Conservation (phyloP, 1,140 invertebrate species). For the Drosophila bifasciata region DNA sequence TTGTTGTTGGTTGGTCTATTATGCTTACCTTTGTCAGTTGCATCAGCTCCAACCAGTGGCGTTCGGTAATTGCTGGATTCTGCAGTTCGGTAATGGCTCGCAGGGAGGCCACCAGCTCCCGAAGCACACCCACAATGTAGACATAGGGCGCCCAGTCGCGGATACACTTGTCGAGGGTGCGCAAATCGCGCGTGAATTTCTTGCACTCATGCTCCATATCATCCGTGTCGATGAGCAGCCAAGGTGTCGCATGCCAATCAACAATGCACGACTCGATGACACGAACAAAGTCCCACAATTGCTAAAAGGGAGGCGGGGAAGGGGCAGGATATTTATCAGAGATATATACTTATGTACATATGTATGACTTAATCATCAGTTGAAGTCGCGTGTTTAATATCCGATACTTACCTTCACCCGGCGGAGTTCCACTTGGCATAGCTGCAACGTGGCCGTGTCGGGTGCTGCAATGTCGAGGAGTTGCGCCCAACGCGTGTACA, state of each 20-base stretch:
- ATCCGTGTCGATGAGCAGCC: constrained; percentile 94
- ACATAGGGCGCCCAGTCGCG: constrained; percentile 90
- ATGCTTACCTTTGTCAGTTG: constrained; percentile 89
- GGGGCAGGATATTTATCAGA: constrained; percentile 7
- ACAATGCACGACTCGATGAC: constrained; percentile 90
- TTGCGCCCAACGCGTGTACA: constrained; percentile 87
- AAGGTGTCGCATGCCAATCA: constrained; percentile 93
- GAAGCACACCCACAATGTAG: constrained; percentile 88
- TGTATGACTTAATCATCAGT: not conserved
- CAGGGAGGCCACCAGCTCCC: constrained; percentile 91
- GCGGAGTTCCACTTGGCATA: constrained; percentile 85
- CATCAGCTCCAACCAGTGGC: constrained; percentile 95
- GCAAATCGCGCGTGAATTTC: constrained; percentile 91
- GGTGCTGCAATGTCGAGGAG: constrained; percentile 91
- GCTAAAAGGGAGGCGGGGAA: constrained; percentile 82
- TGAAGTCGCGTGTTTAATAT: not conserved
- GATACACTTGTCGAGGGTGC: constrained; percentile 92
- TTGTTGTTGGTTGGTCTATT: constrained; percentile 1
- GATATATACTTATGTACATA: not conserved
- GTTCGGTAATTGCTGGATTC: constrained; percentile 93
- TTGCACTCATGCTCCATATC: constrained; percentile 95
- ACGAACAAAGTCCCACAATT: constrained; percentile 93
- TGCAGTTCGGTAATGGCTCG: constrained; percentile 94
- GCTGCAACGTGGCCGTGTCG: constrained; percentile 89
- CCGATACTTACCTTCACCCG: constrained; percentile 87